phyloP scores from a whole-genome alignment of 2,113 vertebrate species.

The Ciconia stormi region DNA sequence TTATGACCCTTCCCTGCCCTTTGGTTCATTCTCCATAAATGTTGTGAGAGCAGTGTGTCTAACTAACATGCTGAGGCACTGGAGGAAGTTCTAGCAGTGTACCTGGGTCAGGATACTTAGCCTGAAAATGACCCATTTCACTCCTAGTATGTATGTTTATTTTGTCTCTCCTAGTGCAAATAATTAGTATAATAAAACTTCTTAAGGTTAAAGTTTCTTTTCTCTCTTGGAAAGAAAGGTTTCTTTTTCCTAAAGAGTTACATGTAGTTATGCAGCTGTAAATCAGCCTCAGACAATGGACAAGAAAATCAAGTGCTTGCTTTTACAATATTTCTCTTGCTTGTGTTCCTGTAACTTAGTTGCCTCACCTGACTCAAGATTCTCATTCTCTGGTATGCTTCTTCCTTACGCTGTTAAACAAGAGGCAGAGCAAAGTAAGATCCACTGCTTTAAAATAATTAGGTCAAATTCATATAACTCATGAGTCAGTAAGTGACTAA shows the following conservation, averaged over 20 bases:
- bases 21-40: background rate
- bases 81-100: background rate
- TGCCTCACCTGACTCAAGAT: background rate
- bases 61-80: background rate
- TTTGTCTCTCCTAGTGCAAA: background rate
- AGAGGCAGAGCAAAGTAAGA: background rate
- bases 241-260: background rate
- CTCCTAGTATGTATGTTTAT: background rate
- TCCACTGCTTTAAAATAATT: background rate
- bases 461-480: background rate
- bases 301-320: background rate
- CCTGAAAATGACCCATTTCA: background rate
- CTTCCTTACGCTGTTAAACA: background rate
- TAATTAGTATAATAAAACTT: background rate
- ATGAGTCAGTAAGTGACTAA: background rate
- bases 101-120: background rate
- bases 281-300: background rate
- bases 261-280: background rate
- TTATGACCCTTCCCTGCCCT: background rate
- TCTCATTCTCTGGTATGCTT: background rate
- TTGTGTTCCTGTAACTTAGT: background rate
- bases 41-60: background rate
- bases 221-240: background rate
- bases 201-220: background rate
- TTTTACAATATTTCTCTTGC: background rate